Conservation (phyloP, 2,888 invertebrate genomes). For the Patella caerulea region DNA sequence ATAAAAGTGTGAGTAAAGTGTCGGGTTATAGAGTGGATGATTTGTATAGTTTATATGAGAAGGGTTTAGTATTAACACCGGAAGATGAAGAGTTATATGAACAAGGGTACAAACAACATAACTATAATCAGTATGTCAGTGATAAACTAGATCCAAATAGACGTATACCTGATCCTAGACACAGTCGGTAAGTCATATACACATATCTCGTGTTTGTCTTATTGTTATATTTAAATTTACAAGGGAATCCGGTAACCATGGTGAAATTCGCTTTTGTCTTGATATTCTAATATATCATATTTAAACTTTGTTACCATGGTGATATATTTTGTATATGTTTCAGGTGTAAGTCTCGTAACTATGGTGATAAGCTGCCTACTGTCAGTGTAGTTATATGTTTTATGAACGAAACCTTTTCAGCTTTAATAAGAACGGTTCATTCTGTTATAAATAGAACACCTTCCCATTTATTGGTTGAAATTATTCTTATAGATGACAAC, state of each 20-base stretch:
- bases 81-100: background rate
- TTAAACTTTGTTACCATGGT: no score
- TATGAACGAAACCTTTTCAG: background rate
- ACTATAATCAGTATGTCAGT: conserved; percentile 92
- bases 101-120: conserved; percentile 81
- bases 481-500: background rate
- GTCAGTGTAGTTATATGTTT: background rate
- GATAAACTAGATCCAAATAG: conserved; percentile 86
- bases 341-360: background rate
- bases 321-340: background rate
- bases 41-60: no score
- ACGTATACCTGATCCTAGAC: conserved; percentile 88
- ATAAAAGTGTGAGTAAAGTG: no score
- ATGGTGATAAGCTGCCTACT: background rate
- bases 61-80: no score
- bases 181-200: conserved; percentile 77
- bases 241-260: no score
- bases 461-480: background rate
- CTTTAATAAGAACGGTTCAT: background rate
- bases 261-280: no score
- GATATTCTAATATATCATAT: no score
- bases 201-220: no score
- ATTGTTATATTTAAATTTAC: no score
- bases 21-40: no score
- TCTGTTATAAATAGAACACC: conserved; percentile 6